Conservation (phyloP, 2,888 invertebrate genomes). For the Tenodera sinensis region DNA sequence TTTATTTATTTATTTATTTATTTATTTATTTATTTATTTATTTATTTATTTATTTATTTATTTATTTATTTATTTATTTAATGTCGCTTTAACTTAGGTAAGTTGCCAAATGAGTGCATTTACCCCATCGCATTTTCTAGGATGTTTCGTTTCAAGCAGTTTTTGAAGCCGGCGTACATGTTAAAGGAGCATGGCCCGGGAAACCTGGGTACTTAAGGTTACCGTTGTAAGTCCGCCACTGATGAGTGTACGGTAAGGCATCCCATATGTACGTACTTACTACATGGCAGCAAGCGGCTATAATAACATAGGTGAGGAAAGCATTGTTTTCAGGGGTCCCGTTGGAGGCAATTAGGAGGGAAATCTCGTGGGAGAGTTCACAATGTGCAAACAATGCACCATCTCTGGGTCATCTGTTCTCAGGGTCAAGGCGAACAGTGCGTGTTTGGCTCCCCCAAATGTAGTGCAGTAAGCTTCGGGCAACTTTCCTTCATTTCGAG, state of each 20-base stretch:
- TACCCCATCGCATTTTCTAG: rapidly evolving
- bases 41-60: no score
- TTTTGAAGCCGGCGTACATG: no score
- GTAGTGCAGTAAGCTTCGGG: not conserved
- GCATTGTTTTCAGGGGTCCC: not conserved
- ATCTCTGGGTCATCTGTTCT: not conserved
- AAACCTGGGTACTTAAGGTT: no score
- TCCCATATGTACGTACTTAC: not conserved
- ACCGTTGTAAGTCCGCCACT: no score
- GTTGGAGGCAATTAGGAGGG: not conserved
- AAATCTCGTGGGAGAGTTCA: not conserved
- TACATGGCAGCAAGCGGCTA: not conserved
- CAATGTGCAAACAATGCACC: not conserved
- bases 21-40: no score
- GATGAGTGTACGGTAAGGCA: no score
- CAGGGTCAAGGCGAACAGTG: not conserved
- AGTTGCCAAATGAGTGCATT: no score
- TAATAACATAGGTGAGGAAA: not conserved
- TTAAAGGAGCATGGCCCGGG: no score
- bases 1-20: no score
- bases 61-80: no score
- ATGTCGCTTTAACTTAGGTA: no score
- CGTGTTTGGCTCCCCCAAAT: not conserved
- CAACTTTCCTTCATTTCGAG: not conserved
- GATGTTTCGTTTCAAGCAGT: no score